These are phyloP conservation scores for Portevinia maculata DNA, from an alignment of 2,888 invertebrate genomes.

Conservation along the genomic window DNA sequence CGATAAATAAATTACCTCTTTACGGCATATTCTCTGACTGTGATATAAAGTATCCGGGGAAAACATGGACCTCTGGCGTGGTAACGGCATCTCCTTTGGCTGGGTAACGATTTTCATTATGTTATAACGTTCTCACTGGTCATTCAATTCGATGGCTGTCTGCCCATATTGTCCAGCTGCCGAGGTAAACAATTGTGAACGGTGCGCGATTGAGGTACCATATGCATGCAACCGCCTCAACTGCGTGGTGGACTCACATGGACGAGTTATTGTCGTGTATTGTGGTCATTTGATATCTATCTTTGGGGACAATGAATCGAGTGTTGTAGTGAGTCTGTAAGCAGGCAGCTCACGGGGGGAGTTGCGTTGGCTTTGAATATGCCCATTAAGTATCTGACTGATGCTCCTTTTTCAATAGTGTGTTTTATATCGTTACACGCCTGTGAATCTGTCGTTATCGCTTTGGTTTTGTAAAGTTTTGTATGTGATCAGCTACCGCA, in stretches of 20 bases:
- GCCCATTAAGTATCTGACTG: conserved; percentile 69
- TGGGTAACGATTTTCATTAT: conserved; percentile 67
- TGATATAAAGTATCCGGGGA: conserved; percentile 55
- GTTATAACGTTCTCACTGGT: conserved; percentile 68
- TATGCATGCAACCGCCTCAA: conserved; percentile 25
- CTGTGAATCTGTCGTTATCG: conserved; percentile 38
- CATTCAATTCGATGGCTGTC: conserved; percentile 64
- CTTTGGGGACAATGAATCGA: conserved; percentile 63
- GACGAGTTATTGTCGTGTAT: conserved; percentile 72
- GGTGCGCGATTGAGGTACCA: conserved; percentile 32
- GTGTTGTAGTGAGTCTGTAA: conserved; percentile 1
- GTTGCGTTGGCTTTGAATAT: conserved; percentile 60
- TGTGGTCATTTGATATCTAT: conserved; percentile 73
- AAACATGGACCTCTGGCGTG: conserved; percentile 14
- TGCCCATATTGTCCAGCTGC: conserved; percentile 69
- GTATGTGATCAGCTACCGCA: conserved; percentile 71
- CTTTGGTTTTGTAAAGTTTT: conserved; percentile 55
- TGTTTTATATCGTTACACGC: conserved; percentile 22
- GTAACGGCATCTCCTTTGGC: conserved; percentile 69
- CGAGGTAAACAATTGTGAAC: conserved; percentile 62
- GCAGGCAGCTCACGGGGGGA: conserved; percentile 16
- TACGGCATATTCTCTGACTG: conserved; percentile 55
- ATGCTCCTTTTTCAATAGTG: conserved; percentile 57
- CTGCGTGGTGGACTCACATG: conserved; percentile 55
- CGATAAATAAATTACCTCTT: conserved; percentile 73